Evolutionary conservation across 2,888 invertebrate genomes (phyloP).

Genomic region (Diaprepes abbreviatus): DNA sequence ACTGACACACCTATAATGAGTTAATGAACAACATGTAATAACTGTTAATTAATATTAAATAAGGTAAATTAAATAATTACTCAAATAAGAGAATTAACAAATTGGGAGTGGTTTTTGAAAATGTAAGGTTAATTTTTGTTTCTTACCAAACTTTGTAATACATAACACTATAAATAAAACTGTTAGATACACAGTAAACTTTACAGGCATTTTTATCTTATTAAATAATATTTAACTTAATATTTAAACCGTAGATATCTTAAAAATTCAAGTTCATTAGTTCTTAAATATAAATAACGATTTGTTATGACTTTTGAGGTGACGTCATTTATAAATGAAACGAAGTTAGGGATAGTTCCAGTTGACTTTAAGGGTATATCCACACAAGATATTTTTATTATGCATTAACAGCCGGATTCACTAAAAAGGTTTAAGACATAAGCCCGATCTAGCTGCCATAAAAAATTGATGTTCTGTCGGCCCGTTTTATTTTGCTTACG

Average conservation of each 20-base stretch:
- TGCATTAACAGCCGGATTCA: too few relatives aligned
- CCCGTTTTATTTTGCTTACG: too few relatives aligned
- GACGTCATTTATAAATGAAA: neutral
- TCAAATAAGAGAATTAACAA: neutral
- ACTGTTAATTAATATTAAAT: neutral
- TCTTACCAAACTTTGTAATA: neutral
- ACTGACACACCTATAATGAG: constrained; percentile 77
- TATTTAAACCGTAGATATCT: neutral
- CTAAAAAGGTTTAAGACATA: too few relatives aligned
- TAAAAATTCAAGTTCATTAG: too few relatives aligned
- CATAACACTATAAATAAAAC: neutral
- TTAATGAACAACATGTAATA: neutral
- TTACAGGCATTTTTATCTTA: neutral
- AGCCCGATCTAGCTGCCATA: too few relatives aligned
- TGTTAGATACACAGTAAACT: neutral
- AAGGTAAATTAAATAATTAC: neutral
- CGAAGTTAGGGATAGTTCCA: too few relatives aligned
- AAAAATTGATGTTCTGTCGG: too few relatives aligned
- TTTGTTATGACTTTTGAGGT: neutral
- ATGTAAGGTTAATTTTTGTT: neutral
- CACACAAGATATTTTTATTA: too few relatives aligned
- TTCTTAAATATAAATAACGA: neutral
- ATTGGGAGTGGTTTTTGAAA: constrained; percentile 4
- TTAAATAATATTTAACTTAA: neutral
- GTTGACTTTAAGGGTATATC: too few relatives aligned